Percentiles rank a stretch among this genome's conserved stretches.
These are phyloP conservation scores for Pseudomyrmex pallidus DNA, from an alignment of 1,140 invertebrate genomes.

Conservation along the genomic window DNA sequence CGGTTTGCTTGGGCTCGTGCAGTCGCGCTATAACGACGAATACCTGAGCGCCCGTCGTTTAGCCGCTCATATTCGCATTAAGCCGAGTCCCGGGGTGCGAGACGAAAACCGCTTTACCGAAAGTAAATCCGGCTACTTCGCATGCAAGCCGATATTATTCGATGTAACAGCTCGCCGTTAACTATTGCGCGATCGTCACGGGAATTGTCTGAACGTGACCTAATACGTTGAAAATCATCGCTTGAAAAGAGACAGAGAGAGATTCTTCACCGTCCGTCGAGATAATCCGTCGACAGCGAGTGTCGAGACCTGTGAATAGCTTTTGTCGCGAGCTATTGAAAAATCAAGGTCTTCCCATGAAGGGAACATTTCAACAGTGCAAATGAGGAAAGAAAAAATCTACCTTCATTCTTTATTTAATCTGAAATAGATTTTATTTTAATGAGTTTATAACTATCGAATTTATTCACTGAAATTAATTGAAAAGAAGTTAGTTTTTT, in stretches of 20 bases:
- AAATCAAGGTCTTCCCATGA: slow-evolving; percentile 7
- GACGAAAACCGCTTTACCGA: slow-evolving; percentile 28
- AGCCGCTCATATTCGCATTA: slow-evolving; percentile 60
- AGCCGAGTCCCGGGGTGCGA: slow-evolving; percentile 32
- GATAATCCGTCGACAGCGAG: slow-evolving; percentile 3
- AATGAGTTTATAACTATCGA: slow-evolving; percentile 14
- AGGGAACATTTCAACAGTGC: not conserved
- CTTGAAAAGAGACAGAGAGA: not conserved
- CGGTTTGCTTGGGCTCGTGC: slow-evolving; percentile 64
- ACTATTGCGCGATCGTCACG: not conserved
- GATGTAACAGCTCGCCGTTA: not conserved
- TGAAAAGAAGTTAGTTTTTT: not conserved
- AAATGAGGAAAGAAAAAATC: slow-evolving; percentile 6
- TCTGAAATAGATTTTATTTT: slow-evolving; percentile 1
- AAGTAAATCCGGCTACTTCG: slow-evolving; percentile 59
- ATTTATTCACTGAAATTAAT: not conserved
- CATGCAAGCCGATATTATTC: not conserved
- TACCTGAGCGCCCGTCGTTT: slow-evolving; percentile 59
- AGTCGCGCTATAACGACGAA: slow-evolving; percentile 64
- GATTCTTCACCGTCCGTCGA: not conserved
- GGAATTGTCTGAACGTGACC: slow-evolving; percentile 12
- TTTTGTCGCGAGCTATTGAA: slow-evolving; percentile 6
- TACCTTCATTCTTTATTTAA: slow-evolving; percentile 20
- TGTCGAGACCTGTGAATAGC: slow-evolving; percentile 18
- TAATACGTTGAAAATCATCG: not conserved